phyloP scores from a whole-genome alignment of 2,888 invertebrate genomes.

The Bedellia somnulentella region DNA sequence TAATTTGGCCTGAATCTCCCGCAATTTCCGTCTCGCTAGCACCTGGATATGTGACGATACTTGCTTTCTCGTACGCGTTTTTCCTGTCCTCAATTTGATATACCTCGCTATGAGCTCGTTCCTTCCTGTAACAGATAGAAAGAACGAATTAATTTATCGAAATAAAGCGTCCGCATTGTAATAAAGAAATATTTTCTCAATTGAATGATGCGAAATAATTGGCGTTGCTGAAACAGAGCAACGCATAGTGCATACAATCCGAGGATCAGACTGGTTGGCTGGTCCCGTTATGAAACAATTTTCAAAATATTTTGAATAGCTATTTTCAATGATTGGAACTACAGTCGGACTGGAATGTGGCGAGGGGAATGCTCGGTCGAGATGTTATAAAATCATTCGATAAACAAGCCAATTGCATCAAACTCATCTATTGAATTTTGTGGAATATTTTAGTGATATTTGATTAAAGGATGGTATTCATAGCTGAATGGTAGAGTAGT shows the following conservation, averaged over 20 bases:
- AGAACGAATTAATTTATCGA: too few species aligned
- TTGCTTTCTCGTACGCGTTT: conserved; percentile 99
- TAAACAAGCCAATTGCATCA: too few species aligned
- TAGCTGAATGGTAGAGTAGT: too few species aligned
- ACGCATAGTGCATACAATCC: conserved; percentile 35
- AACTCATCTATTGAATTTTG: too few species aligned
- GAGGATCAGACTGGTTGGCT: conserved; percentile 22
- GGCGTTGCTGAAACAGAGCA: too few species aligned
- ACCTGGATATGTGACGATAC: conserved; percentile 99
- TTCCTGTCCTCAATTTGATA: conserved; percentile 98
- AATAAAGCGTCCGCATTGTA: not conserved
- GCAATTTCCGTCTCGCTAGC: conserved; percentile 94
- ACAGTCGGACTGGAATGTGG: conserved; percentile 42
- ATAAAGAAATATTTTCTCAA: too few species aligned
- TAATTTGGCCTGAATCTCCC: conserved; percentile 97
- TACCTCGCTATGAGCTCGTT: conserved; percentile 99
- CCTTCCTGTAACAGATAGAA: conserved; percentile 74
- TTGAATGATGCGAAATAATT: conserved; percentile 39
- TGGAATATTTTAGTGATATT: too few species aligned
- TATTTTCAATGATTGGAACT: conserved; percentile 59
- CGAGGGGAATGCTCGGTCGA: conserved; percentile 25
- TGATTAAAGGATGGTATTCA: too few species aligned
- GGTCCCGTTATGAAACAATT: conserved; percentile 53
- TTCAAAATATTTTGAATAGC: conserved; percentile 62
- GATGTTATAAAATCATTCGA: conserved; percentile 23